Conservation (phyloP, 2,888 invertebrate genomes). For the Periphyllus acericola region DNA sequence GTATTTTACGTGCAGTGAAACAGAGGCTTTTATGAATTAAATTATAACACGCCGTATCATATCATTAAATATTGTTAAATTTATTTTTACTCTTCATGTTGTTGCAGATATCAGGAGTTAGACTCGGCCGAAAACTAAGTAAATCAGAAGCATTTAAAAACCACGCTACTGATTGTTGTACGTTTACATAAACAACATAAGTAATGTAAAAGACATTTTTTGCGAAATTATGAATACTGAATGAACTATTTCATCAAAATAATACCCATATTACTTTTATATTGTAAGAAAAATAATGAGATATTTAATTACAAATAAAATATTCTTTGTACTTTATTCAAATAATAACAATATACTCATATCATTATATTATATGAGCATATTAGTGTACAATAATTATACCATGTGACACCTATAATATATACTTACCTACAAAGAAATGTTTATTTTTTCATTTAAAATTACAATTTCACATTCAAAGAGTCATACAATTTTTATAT, state of each 20-base stretch:
- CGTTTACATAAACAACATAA: slow-evolving; percentile 27
- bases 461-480: too few species aligned
- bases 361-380: not conserved
- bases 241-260: too few species aligned
- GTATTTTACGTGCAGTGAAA: too few species aligned
- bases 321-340: not conserved
- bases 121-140: slow-evolving; percentile 36
- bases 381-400: not conserved
- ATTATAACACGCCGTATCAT: too few species aligned
- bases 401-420: not conserved
- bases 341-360: not conserved
- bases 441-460: not conserved
- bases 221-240: too few species aligned
- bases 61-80: too few species aligned
- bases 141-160: slow-evolving; percentile 45
- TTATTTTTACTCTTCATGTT: too few species aligned
- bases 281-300: too few species aligned
- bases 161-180: slow-evolving; percentile 39
- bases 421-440: not conserved
- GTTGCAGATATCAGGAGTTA: slow-evolving; percentile 50
- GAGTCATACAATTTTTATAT: too few species aligned
- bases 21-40: too few species aligned
- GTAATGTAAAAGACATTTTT: too few species aligned
- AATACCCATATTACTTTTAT: too few species aligned
- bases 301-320: not conserved